phyloP scores from a whole-genome alignment of 2,113 vertebrate genomes.

The Siphamia tubifer region DNA sequence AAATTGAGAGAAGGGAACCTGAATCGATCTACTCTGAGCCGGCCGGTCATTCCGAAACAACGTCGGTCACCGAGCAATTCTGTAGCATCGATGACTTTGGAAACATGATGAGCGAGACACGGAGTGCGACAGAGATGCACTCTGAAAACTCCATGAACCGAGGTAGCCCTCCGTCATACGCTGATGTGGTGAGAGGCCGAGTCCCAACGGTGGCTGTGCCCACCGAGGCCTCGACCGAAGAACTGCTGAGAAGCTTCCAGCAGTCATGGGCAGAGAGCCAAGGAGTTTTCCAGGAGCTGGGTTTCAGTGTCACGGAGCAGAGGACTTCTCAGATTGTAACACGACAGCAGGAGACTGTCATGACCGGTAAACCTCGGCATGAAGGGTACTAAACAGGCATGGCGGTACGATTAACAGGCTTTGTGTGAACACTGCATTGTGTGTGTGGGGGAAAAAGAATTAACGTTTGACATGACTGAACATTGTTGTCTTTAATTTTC shows the following conservation, averaged over 20 bases:
- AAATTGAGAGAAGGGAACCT: slow-evolving; percentile 68
- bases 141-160: slow-evolving; percentile 70
- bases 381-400: slow-evolving; percentile 65
- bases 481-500: neutral
- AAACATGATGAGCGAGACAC: slow-evolving; percentile 62
- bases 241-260: slow-evolving; percentile 85
- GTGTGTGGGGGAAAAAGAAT: slow-evolving; percentile 17
- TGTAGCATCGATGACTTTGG: slow-evolving; percentile 78
- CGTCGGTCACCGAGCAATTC: slow-evolving; percentile 74
- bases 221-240: slow-evolving; percentile 77
- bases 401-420: slow-evolving; percentile 60
- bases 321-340: slow-evolving; percentile 79
- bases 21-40: slow-evolving; percentile 46
- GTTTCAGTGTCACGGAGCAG: slow-evolving; percentile 81
- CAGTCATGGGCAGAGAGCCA: slow-evolving; percentile 89
- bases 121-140: slow-evolving; percentile 51
- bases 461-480: neutral
- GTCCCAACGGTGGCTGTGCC: slow-evolving; percentile 76
- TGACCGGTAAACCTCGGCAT: slow-evolving; percentile 85
- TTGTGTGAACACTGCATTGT: slow-evolving; percentile 23
- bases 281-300: slow-evolving; percentile 82
- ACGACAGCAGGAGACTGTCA: slow-evolving; percentile 82
- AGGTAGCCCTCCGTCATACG: slow-evolving; percentile 88
- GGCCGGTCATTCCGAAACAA: slow-evolving; percentile 57
- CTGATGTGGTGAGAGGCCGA: slow-evolving; percentile 87